phyloP scores from a whole-genome alignment of 2,797 vertebrate species.

The Alectoris magna region DNA sequence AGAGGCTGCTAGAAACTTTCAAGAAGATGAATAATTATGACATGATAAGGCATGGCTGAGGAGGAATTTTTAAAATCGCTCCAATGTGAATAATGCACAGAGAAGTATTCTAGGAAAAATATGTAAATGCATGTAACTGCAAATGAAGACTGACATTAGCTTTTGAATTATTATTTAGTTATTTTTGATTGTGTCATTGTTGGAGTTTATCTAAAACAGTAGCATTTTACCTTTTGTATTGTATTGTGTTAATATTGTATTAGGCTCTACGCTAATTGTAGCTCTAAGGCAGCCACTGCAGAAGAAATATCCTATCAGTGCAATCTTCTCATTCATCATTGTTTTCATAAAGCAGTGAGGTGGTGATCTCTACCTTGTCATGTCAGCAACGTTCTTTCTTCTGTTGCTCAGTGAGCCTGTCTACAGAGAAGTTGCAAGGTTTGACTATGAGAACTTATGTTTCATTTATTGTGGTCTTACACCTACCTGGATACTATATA shows the following conservation, averaged over 20 bases:
- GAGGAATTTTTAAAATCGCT: slow-evolving; percentile 35
- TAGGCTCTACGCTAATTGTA: not conserved
- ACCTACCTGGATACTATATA: not conserved
- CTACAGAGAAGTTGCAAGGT: not conserved
- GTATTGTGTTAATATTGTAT: not conserved
- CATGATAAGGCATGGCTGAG: slow-evolving; percentile 16
- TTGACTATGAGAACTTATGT: not conserved
- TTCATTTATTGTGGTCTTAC: not conserved
- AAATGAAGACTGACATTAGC: not conserved
- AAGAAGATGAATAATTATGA: slow-evolving; percentile 21
- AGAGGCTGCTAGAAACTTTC: slow-evolving; percentile 26
- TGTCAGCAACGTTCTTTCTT: not conserved
- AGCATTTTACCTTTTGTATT: not conserved
- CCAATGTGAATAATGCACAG: not conserved
- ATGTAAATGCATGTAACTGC: not conserved
- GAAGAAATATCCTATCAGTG: not conserved
- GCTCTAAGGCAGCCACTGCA: not conserved
- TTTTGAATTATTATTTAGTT: not conserved
- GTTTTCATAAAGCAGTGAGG: not conserved
- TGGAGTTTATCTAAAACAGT: not conserved
- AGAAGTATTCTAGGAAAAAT: not conserved
- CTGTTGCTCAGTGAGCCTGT: not conserved
- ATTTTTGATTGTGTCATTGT: not conserved
- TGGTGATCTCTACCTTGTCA: not conserved
- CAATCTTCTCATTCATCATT: not conserved